These are phyloP conservation scores for Scaptomyza flava DNA, from an alignment of 2,888 invertebrate genomes.

Conservation along the genomic window DNA sequence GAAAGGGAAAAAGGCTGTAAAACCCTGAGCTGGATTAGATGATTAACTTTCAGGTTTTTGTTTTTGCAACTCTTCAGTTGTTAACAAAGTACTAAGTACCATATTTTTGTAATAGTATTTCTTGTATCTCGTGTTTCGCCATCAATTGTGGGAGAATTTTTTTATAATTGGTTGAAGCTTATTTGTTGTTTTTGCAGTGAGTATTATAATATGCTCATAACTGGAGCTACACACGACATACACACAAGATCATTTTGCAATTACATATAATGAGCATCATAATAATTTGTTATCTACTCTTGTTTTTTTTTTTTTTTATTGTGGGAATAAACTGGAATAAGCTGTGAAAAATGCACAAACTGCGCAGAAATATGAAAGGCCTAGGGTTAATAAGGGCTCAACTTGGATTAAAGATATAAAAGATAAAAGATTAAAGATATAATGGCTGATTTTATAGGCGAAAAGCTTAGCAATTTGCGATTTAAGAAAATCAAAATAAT, in stretches of 20 bases:
- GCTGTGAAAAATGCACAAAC: neutral
- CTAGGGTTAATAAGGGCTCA: slow-evolving; percentile 3
- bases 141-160: slow-evolving; percentile 74
- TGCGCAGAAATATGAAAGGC: neutral
- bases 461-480: neutral
- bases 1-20: neutral
- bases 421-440: too few relatives aligned
- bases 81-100: slow-evolving; percentile 38
- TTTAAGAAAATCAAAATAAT: too few relatives aligned
- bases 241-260: slow-evolving; percentile 32
- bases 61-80: slow-evolving; percentile 38
- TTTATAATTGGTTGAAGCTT: slow-evolving; percentile 47
- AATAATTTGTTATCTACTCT: slow-evolving; percentile 10
- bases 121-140: slow-evolving; percentile 15
- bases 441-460: neutral
- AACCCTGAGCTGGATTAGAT: slow-evolving; percentile 64
- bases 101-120: neutral
- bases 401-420: neutral
- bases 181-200: neutral
- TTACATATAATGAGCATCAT: slow-evolving; percentile 28
- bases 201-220: slow-evolving; percentile 33
- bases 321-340: slow-evolving; percentile 22
- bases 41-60: slow-evolving; percentile 47
- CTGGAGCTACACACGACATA: slow-evolving; percentile 26
- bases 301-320: neutral